Conservation (phyloP, 2,113 vertebrate genomes). For the Mohoua ochrocephala region DNA sequence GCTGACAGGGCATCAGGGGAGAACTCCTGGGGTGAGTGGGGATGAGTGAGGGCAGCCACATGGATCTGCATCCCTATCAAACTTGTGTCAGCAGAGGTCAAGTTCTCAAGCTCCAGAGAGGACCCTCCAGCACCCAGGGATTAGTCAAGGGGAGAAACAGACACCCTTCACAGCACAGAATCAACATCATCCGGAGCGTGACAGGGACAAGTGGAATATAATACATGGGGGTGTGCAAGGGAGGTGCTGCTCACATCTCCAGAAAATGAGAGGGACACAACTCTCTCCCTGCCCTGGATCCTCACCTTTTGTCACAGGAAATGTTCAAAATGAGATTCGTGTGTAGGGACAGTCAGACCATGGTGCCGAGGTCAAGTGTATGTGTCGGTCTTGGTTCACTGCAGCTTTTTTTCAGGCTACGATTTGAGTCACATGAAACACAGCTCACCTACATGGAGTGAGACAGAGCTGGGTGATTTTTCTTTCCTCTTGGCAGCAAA, state of each 20-base stretch:
- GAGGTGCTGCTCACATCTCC: not conserved
- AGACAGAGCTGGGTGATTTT: not conserved
- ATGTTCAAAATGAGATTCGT: not conserved
- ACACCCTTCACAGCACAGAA: constrained; percentile 31
- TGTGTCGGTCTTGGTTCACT: not conserved
- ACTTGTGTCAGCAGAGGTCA: not conserved
- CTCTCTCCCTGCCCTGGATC: not conserved
- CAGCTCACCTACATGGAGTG: not conserved
- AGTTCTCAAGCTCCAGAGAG: constrained; percentile 51
- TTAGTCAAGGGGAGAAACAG: constrained; percentile 20
- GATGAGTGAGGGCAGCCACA: constrained; percentile 25
- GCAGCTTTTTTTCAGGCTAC: not conserved
- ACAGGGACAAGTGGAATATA: constrained; percentile 14
- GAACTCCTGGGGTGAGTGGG: not conserved
- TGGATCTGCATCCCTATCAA: not conserved
- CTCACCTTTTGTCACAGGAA: not conserved
- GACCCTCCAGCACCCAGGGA: not conserved
- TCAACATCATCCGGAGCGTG: not conserved
- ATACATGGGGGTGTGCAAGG: not conserved
- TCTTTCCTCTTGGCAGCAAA: not conserved
- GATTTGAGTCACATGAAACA: rapidly evolving
- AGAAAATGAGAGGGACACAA: not conserved
- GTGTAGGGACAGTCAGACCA: not conserved
- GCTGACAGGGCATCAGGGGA: constrained; percentile 2
- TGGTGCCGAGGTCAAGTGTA: not conserved